A percentile compares a stretch with the other conserved stretches of the same genome.
Conservation (phyloP, 2,888 invertebrate species). For the Tribolium freemani region DNA sequence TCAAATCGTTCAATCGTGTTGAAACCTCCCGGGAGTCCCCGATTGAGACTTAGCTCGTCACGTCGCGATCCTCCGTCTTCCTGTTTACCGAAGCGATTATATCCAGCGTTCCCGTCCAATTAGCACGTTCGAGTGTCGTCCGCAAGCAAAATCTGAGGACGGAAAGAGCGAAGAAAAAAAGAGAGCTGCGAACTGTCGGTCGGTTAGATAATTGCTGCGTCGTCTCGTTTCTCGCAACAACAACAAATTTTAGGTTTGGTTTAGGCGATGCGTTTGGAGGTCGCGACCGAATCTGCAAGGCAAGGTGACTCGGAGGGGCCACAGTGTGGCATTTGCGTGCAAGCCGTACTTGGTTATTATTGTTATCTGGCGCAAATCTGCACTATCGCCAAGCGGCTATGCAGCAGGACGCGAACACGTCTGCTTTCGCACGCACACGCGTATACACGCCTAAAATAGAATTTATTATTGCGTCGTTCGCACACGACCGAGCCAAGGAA, state of each 20-base stretch:
- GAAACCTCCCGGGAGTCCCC: not conserved
- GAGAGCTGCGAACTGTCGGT: not conserved
- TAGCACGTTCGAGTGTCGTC: not conserved
- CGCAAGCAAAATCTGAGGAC: not conserved
- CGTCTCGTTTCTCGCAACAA: no score
- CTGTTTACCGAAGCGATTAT: not conserved
- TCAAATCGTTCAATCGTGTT: no score
- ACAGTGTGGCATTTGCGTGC: slow-evolving; percentile 45
- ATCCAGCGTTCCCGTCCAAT: not conserved
- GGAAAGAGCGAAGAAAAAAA: not conserved
- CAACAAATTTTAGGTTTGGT: not conserved
- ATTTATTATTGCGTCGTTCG: slow-evolving; percentile 17
- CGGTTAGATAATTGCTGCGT: not conserved
- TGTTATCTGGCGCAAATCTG: slow-evolving; percentile 43
- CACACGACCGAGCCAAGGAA: no score
- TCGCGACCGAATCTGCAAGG: slow-evolving; percentile 51
- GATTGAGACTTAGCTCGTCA: not conserved
- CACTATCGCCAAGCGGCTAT: slow-evolving; percentile 31
- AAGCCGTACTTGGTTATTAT: slow-evolving; percentile 36
- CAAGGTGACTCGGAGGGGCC: slow-evolving; percentile 36
- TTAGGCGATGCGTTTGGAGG: slow-evolving; percentile 56
- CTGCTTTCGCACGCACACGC: slow-evolving; percentile 36
- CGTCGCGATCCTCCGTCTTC: not conserved
- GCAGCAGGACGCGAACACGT: slow-evolving; percentile 31
- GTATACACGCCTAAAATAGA: slow-evolving; percentile 19